Percentiles rank a stretch among this genome's conserved stretches.
These are phyloP conservation scores for Synergus japonicus DNA, from an alignment of 2,888 invertebrate genomes.

Conservation along the genomic window DNA sequence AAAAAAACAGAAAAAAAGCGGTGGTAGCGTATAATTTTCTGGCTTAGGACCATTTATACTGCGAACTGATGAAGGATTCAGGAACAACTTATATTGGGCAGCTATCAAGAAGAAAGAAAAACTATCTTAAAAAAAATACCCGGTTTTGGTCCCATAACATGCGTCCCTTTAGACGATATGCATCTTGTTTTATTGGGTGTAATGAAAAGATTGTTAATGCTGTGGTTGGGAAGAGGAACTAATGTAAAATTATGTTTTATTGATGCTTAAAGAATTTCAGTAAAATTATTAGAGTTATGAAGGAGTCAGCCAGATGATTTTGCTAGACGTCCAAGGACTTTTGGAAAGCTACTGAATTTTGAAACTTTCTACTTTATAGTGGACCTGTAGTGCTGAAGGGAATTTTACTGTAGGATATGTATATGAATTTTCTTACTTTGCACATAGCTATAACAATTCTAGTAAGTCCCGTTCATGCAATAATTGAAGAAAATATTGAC, in stretches of 20 bases:
- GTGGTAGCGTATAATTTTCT: background rate
- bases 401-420: background rate
- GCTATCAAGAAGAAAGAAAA: background rate
- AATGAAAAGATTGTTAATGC: background rate
- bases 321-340: background rate
- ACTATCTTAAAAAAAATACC: background rate
- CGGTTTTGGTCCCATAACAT: background rate
- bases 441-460: constrained; percentile 17
- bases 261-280: background rate
- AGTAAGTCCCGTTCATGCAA: background rate
- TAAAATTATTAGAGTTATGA: background rate
- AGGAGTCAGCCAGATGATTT: background rate
- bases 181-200: background rate
- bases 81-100: too few species aligned
- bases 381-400: background rate
- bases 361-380: background rate
- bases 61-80: background rate
- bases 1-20: background rate
- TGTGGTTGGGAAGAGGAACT: background rate
- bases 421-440: background rate
- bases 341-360: background rate
- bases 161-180: background rate
- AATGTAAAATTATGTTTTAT: background rate
- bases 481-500: background rate
- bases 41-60: background rate